phyloP scores from a whole-genome alignment of 92 coral and sea anemone species.

The Micromussa lordhowensis region DNA sequence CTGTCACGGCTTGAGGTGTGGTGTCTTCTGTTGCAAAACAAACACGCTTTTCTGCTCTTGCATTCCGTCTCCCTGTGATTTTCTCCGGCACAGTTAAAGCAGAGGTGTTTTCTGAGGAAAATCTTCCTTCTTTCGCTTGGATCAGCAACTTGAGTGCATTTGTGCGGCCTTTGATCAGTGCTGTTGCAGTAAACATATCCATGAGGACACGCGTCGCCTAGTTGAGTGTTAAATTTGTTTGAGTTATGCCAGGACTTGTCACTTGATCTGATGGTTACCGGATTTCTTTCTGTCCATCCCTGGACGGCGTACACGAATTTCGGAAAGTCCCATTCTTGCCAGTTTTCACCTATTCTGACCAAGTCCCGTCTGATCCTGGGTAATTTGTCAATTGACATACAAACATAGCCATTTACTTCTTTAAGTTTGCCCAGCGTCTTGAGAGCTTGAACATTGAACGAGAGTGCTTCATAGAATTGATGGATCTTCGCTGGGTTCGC shows the following conservation, averaged over 20 bases:
- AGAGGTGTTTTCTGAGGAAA: conserved; percentile 14
- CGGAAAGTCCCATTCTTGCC: no score
- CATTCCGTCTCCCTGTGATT: conserved; percentile 30
- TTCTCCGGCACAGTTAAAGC: conserved; percentile 26
- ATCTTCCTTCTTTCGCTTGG: conserved; percentile 19
- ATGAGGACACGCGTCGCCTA: conserved; percentile 16
- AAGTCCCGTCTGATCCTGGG: conserved; percentile 41
- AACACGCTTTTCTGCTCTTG: conserved; percentile 18
- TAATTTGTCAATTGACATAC: conserved; percentile 46
- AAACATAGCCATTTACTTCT: conserved; percentile 36
- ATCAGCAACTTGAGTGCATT: conserved; percentile 23
- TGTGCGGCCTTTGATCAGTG: conserved; percentile 23
- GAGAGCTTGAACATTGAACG: conserved; percentile 39
- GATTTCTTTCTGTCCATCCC: conserved; percentile 59
- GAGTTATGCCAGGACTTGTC: conserved; percentile 3
- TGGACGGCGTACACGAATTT: conserved; percentile 43
- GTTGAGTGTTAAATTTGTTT: not conserved
- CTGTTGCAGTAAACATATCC: conserved; percentile 33
- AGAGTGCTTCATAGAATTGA: conserved; percentile 32
- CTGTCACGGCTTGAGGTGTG: conserved; percentile 39
- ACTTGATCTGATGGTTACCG: no score
- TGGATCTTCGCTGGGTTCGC: conserved; percentile 34
- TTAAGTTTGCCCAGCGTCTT: conserved; percentile 49
- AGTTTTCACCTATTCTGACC: conserved; percentile 47
- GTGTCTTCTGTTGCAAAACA: conserved; percentile 22